Evolutionary conservation across 92 coral and sea anemone species (phyloP), one percentile per base, ranked within the genome.

Genomic region (Galaxea fascicularis): DNA sequence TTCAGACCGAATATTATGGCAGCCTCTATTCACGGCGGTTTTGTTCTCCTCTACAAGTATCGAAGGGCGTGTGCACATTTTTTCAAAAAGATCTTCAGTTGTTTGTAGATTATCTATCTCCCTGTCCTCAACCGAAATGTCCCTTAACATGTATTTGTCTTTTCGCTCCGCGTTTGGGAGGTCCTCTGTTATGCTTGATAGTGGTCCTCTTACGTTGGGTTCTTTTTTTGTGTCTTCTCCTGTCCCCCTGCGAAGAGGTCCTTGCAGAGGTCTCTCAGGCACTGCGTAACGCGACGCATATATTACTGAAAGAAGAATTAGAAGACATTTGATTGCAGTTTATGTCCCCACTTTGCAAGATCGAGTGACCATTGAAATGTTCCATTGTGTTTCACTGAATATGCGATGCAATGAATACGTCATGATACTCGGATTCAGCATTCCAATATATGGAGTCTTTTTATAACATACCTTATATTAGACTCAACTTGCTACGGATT

Each of bases 251-350:
- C 15, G 18, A 0, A 22, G 17, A 41, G 31, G 67, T n/a, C 25
- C 80, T 35, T 62, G 59, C 0, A 24, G 24, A 17, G 26, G 9
- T 25, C 5, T 26, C 47, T 44, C 25, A 39, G 82, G 82, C 31
- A 77, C 82, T 16, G 82, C 41, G 46, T 77, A 77, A 16, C 72
- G 69, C 4, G 82, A 77, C 11, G 82, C 82, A 14, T 77, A 77
- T 46, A 44, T 24, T 31, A 8, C 82, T 62, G 47, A 31, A 16
- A 31, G 16, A 31, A 17, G 35, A 31, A 7, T 28, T 18, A 27
- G 4, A 13, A 65, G 21, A 69, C 47, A 18, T 69, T 41, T 16
- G 8, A 20, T 35, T 16, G n/a, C n/a, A n/a, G 4, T 39, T 39
- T 69, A 10, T 41, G 41, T 45, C 21, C 27, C 15, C 7, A 12